Percentiles rank a stretch among this genome's conserved stretches.
Conservation (phyloP, 2,797 vertebrate species). For the Siniperca obscura region DNA sequence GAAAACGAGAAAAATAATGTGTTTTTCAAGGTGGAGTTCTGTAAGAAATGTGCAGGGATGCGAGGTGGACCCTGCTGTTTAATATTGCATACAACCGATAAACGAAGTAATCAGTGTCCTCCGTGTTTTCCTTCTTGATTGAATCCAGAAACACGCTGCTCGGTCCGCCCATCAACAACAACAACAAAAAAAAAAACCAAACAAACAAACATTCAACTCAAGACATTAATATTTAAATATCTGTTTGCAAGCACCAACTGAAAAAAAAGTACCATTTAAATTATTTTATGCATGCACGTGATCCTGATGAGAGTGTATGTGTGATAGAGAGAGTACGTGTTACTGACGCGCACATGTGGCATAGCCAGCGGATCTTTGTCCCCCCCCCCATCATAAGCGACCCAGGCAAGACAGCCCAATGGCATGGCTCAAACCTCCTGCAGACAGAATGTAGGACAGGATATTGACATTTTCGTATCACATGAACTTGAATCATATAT, state of each 20-base stretch:
- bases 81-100: conserved; percentile 4
- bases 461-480: conserved; percentile 47
- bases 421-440: conserved; percentile 17
- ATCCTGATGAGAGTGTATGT: background rate
- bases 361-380: conserved; percentile 77
- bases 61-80: background rate
- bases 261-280: background rate
- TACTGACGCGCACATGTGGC: conserved; percentile 80
- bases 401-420: conserved; percentile 49
- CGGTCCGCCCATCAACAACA: background rate
- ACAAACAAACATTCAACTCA: background rate
- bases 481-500: conserved; percentile 53
- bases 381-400: background rate
- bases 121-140: background rate
- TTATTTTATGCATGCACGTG: background rate
- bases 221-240: background rate
- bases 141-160: conserved; percentile 4
- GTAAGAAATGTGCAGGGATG: background rate
- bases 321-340: conserved; percentile 46
- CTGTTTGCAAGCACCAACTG: too few relatives aligned
- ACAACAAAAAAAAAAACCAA: too few relatives aligned
- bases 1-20: background rate
- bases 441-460: conserved; percentile 53
- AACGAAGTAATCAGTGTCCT: conserved; percentile 32
- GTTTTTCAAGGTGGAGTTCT: background rate